Conservation (phyloP, 1,140 invertebrate genomes). For the Nasonia longicornis region DNA sequence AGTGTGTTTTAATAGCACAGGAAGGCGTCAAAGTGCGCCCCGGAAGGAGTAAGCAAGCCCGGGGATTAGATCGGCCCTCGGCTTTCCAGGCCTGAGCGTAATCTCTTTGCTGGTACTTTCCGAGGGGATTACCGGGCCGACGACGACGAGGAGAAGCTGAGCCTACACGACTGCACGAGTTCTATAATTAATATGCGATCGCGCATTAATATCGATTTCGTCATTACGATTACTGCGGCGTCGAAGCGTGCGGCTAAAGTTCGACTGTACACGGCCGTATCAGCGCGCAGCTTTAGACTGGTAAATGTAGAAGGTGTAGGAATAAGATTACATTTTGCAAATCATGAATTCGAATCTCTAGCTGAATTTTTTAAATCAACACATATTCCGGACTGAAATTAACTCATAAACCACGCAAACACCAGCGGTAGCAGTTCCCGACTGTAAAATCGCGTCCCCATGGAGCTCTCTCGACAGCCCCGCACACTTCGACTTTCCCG, state of each 20-base stretch:
- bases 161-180: not conserved
- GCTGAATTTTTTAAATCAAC: not conserved
- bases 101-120: slow-evolving; percentile 45
- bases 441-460: not conserved
- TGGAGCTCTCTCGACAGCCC: not conserved
- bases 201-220: slow-evolving; percentile 36
- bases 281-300: too few relatives aligned
- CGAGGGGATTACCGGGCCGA: slow-evolving; percentile 30
- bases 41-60: slow-evolving; percentile 39
- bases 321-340: too few relatives aligned
- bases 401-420: too few relatives aligned
- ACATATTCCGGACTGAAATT: too few relatives aligned
- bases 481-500: not conserved
- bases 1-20: slow-evolving; percentile 43
- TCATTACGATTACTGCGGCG: not conserved
- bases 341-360: not conserved
- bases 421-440: not conserved
- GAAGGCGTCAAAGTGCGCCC: slow-evolving; percentile 40
- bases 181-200: slow-evolving; percentile 43
- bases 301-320: too few relatives aligned
- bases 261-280: too few relatives aligned
- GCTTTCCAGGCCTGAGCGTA: slow-evolving; percentile 38
- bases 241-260: too few relatives aligned
- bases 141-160: not conserved
- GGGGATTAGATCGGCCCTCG: slow-evolving; percentile 36